Evolutionary conservation across 2,888 invertebrate genomes (phyloP).

Genomic region (Pseudeuparius sepicola): DNA sequence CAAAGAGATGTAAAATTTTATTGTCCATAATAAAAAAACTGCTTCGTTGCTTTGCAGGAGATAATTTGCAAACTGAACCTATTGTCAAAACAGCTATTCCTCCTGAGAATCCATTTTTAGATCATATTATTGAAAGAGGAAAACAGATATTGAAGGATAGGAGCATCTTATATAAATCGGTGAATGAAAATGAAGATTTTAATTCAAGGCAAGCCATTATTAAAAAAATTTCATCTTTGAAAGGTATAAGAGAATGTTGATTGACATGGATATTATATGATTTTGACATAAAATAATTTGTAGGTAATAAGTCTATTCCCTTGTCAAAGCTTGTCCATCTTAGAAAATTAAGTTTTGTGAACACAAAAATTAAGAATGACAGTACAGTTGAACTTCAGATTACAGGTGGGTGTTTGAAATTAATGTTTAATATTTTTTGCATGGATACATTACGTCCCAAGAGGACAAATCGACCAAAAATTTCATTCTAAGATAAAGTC

Average conservation of each 20-base stretch:
- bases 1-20: conserved; percentile 2
- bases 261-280: neutral
- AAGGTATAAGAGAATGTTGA: neutral
- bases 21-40: neutral
- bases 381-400: neutral
- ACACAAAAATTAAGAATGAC: neutral
- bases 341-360: conserved; percentile 1
- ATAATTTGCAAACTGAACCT: too few relatives aligned
- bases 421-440: too few relatives aligned
- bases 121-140: conserved; percentile 2
- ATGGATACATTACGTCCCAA: too few relatives aligned
- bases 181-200: too few relatives aligned
- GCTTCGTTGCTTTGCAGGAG: too few relatives aligned
- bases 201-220: conserved; percentile 1
- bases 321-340: conserved; percentile 2
- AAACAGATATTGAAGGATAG: conserved; percentile 1
- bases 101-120: neutral
- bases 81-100: too few relatives aligned
- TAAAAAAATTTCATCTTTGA: neutral
- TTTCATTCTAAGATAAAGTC: too few relatives aligned
- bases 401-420: neutral
- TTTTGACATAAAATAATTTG: too few relatives aligned
- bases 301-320: too few relatives aligned
- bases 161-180: too few relatives aligned
- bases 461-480: too few relatives aligned